Evolutionary conservation across 2,888 invertebrate species (phyloP).

Genomic region (Lochmaea capreae): DNA sequence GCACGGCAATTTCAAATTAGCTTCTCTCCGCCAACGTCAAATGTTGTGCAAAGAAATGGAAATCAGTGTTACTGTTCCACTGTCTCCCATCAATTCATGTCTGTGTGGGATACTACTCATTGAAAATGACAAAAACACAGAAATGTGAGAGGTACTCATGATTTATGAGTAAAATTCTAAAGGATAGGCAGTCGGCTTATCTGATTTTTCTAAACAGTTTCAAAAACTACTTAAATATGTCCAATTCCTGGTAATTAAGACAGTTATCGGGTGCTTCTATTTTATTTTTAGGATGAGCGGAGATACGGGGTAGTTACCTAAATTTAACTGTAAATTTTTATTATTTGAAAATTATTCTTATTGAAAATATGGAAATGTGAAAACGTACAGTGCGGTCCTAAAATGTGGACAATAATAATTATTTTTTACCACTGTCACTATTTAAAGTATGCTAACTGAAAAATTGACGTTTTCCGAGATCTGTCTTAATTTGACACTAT

Average conservation of each 20-base stretch:
- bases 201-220: slow-evolving; percentile 18
- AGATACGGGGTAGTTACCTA: background rate
- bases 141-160: slow-evolving; percentile 37
- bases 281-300: background rate
- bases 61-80: slow-evolving; percentile 37
- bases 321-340: background rate
- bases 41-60: slow-evolving; percentile 39
- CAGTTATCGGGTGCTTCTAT: slow-evolving; percentile 1
- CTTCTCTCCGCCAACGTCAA: slow-evolving; percentile 35
- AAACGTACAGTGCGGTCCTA: background rate
- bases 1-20: slow-evolving; percentile 36
- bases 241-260: background rate
- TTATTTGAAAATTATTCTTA: background rate
- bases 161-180: slow-evolving; percentile 31
- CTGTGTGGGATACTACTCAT: slow-evolving; percentile 37
- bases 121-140: slow-evolving; percentile 33
- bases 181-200: slow-evolving; percentile 31
- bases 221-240: background rate
- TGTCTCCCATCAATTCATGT: slow-evolving; percentile 36
- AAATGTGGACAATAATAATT: background rate
- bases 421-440: background rate
- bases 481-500: too few species aligned
- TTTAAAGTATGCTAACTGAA: too few species aligned
- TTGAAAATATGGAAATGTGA: background rate
- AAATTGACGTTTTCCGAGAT: too few species aligned